phyloP scores from a whole-genome alignment of 2,888 invertebrate species.

The Gisinianus flammeolus region DNA sequence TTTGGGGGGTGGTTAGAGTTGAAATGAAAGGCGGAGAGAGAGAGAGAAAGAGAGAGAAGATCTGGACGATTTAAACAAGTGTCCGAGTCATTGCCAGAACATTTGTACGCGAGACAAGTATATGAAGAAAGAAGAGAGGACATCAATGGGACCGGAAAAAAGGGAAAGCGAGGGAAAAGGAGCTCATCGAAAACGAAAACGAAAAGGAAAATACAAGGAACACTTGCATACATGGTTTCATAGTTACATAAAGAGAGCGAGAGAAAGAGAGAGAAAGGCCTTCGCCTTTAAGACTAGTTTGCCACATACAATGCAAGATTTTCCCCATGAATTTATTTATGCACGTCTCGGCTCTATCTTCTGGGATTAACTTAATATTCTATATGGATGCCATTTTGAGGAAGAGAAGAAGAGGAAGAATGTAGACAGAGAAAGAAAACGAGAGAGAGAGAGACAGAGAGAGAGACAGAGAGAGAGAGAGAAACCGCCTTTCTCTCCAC shows the following conservation, averaged over 20 bases:
- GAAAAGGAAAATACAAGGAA: no score
- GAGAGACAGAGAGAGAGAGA: background rate
- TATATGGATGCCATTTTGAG: slow-evolving; percentile 39
- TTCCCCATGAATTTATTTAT: slow-evolving; percentile 39
- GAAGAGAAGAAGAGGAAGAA: slow-evolving; percentile 22
- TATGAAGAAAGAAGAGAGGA: background rate
- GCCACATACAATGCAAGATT: slow-evolving; percentile 7
- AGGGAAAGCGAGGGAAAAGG: background rate
- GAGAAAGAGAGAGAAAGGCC: background rate
- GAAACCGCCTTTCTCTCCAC: slow-evolving; percentile 16
- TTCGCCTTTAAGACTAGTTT: background rate
- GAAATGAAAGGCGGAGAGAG: no score
- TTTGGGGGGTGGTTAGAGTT: no score
- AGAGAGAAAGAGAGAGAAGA: no score
- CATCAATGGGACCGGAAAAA: background rate
- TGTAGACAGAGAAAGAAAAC: background rate
- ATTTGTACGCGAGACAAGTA: slow-evolving; percentile 17
- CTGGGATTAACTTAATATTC: slow-evolving; percentile 38
- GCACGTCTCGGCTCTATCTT: slow-evolving; percentile 38
- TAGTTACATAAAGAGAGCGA: background rate
- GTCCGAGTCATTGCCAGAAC: slow-evolving; percentile 28
- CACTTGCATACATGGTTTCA: no score
- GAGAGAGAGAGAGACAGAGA: background rate
- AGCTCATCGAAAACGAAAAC: background rate
- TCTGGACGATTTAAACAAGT: slow-evolving; percentile 29